A percentile compares a stretch with the other conserved stretches of the same genome.
These are phyloP conservation scores for Rousettus leschenaultii DNA, from an alignment of 2,113 vertebrate species.

Conservation along the genomic window DNA sequence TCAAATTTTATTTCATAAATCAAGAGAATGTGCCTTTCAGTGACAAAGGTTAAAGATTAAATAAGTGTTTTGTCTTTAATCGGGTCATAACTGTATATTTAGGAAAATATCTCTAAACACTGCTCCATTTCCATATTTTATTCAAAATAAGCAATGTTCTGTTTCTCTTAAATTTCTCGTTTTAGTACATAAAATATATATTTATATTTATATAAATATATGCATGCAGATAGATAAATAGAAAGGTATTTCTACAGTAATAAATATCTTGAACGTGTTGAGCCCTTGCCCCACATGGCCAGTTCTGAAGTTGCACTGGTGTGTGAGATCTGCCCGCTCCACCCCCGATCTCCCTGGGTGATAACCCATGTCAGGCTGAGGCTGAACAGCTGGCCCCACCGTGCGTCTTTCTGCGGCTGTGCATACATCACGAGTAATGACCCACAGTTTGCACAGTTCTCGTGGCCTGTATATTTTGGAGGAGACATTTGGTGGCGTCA, in stretches of 20 bases:
- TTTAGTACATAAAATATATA: background rate
- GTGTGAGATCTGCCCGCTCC: no score
- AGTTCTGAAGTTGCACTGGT: no score
- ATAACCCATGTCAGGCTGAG: no score
- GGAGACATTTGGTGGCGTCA: no score
- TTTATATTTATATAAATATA: background rate
- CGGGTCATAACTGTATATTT: background rate
- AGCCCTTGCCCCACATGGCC: no score
- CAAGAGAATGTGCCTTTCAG: background rate
- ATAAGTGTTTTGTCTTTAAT: background rate
- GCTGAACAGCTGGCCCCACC: no score
- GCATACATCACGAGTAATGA: no score
- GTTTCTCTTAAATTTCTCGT: background rate
- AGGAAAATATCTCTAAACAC: background rate
- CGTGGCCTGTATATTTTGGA: no score
- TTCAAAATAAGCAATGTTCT: background rate
- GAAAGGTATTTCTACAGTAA: background rate
- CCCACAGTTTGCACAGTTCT: no score
- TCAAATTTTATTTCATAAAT: conserved; percentile 10
- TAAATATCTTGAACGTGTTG: no score
- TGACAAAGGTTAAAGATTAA: background rate
- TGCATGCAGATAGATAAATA: background rate
- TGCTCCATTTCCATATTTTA: background rate
- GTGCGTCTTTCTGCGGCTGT: no score
- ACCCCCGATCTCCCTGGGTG: no score